A percentile compares a stretch with the other conserved stretches of the same genome.
Evolutionary conservation across 2,888 invertebrate species (phyloP).

Genomic region (Hydroisotoma schaefferi): DNA sequence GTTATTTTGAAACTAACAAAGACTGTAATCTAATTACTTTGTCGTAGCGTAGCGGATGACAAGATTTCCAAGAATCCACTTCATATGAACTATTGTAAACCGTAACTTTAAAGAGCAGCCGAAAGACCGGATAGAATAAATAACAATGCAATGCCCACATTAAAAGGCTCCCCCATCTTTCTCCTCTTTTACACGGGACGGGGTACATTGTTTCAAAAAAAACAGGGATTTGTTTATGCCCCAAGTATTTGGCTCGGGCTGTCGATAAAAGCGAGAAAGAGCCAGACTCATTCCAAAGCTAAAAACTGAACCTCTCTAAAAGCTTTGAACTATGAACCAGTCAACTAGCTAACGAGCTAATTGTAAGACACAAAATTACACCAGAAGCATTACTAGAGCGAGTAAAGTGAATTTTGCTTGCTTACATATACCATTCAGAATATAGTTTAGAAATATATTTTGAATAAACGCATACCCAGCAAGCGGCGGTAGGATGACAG

Average conservation of each 20-base stretch:
- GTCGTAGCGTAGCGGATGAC: no score
- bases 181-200: not conserved
- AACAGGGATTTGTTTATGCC: conserved; percentile 8
- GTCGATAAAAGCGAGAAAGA: not conserved
- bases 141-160: not conserved
- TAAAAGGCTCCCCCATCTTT: not conserved
- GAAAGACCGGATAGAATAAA: no score
- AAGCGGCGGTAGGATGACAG: conserved; percentile 1
- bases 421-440: no score
- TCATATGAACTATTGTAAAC: no score
- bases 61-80: no score
- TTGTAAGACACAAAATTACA: not conserved
- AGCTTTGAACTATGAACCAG: no score
- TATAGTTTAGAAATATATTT: no score
- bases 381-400: not conserved
- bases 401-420: not conserved
- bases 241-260: not conserved
- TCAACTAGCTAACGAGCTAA: no score
- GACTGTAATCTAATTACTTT: no score
- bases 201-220: conserved; percentile 9
- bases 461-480: no score
- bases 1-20: no score
- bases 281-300: not conserved
- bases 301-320: not conserved
- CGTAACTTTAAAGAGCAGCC: no score